Base-by-base conservation (phyloP, 2,797 vertebrate genomes). In the Protonibea diacanthus region DNA sequence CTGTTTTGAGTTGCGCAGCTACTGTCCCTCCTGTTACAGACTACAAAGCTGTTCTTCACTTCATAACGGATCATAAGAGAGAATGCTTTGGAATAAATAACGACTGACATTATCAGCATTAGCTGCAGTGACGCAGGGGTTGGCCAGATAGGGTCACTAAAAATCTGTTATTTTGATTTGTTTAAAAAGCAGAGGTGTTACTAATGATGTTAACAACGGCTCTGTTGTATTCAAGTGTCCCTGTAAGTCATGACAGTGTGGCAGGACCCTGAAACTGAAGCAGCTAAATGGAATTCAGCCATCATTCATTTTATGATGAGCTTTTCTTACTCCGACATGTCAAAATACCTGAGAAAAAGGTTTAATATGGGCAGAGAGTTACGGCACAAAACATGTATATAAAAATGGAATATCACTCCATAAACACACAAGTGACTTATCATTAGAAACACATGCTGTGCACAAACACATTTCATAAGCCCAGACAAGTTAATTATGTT, bases 401-500 rank as follows among this genome's bases (percentile, higher is more conserved):
- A 49, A 72, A 72, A 60, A 62, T 14, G 27, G 33, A 72, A 57
- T 62, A 59, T 76, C 71, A 49, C 65, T 23, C 15, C 53, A 76
- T 42, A 40, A 77, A 74, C 18, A 38, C 66, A 60, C 13, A 3
- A 47, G 56, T 44, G 59, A 14, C 1, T 68, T 57, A 27, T 66
- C 48, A 79, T 81, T 58, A 67, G n/a, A 75, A 86, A 73, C 80
- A 86, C 49, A 80, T 84, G 63, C 27, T 57, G 72, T 55, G 44
- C n/a, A 21, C 65, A 53, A 21, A 63, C 59, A 49, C 29, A 79
- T 71, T 84, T 73, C 33, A 6, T 45, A 71, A 71, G 75, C 27
- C 63, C 57, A 25, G 44, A 51, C 40, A 68, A n/a, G 27, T 52
- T 58, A 6, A 66, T 70, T 78, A 48, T 51, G 59, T 76, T 59